Evolutionary conservation across 2,888 invertebrate genomes (phyloP), one percentile per base, ranked within the genome.

Genomic region (Sylvicola cinctus): DNA sequence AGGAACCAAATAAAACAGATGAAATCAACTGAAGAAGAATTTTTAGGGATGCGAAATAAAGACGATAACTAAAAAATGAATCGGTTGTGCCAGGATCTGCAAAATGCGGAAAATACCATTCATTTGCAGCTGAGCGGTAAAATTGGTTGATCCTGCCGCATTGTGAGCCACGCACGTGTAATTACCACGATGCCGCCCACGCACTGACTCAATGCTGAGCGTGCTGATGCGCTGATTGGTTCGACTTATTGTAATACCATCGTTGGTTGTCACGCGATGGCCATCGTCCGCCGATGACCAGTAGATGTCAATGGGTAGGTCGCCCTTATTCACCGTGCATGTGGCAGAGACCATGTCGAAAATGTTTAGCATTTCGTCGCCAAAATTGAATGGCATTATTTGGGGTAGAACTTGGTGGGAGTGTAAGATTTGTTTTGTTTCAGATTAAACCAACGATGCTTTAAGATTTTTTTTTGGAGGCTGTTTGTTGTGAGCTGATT

Each of bases 131-230:
- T 65, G 57, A 39, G 75, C 69, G 44, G 73, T 73, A 52, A 71
- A 70, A 51, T 70, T 72, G 46, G 70, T 64, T 45, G 65, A 64
- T 49, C 77, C 77, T 41, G 73, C 76, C 42, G 60, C 53, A 61
- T 77, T 79, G 46, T 67, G 65, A 35, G 77, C 80, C 47, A 68
- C 65, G 56, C 81, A 81, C 39, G 72, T 70, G 54, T 79, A 81
- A 46, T 69, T 72, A 45, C 80, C 81, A 44, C 74, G 69, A 54
- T 80, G 77, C 37, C 66, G 63, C 35, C 68, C 71, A 48, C 64
- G 67, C 39, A 74, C 74, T 38, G 67, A 68, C 47, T 74, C 74
- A 48, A 78, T 73, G 54, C 68, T 73, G 36, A 77, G 59, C 47
- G 73, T 68, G 40, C 70, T 69, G 34, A 69, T 68, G 44, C 70